Conservation (phyloP, 2,113 vertebrate genomes). For the Embiotoca jacksoni region DNA sequence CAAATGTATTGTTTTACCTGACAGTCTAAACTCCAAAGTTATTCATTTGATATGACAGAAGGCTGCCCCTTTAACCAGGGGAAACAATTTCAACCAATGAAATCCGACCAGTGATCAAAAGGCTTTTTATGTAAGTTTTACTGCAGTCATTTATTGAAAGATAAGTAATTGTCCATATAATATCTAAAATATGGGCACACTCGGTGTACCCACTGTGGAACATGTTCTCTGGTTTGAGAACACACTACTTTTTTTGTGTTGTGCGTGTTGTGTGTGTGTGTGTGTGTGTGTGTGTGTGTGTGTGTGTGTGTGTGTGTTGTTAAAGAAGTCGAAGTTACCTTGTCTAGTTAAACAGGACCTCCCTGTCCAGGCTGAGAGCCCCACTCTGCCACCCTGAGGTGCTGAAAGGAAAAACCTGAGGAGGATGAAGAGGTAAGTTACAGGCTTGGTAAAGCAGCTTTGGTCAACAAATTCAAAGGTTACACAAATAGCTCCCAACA, state of each 20-base stretch:
- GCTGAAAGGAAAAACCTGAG: slow-evolving; percentile 9
- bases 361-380: not conserved
- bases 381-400: slow-evolving; percentile 27
- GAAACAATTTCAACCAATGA: not conserved
- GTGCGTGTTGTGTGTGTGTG: too few species aligned
- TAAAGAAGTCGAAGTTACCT: not conserved
- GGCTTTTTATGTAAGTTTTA: too few species aligned
- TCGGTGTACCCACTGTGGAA: not conserved
- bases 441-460: slow-evolving; percentile 9
- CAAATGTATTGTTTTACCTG: too few species aligned
- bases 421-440: not conserved
- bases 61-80: too few species aligned
- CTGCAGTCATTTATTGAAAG: too few species aligned
- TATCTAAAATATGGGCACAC: not conserved
- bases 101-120: not conserved
- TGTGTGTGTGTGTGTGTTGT: not conserved
- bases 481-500: slow-evolving; percentile 30
- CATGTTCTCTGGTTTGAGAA: not conserved
- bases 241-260: not conserved
- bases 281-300: not conserved
- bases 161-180: too few species aligned
- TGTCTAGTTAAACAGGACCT: slow-evolving; percentile 7
- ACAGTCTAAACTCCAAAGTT: too few species aligned
- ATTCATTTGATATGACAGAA: too few species aligned
- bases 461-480: slow-evolving; percentile 57